phyloP scores from a whole-genome alignment of 2,113 vertebrate species.

The Zingel zingel region DNA sequence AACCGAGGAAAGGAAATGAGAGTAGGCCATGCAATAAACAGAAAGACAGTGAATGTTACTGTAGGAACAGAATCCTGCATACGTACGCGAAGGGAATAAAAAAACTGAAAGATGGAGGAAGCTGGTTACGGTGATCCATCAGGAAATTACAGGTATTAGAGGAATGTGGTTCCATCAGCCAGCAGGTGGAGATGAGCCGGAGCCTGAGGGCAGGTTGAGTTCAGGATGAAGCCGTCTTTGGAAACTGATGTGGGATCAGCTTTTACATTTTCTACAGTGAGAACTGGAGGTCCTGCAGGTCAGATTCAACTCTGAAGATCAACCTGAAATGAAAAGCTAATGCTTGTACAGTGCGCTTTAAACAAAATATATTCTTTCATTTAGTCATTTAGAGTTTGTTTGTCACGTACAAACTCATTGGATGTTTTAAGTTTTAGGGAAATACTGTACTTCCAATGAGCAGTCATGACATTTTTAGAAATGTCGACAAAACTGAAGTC shows the following conservation, averaged over 20 bases:
- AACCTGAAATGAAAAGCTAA: not conserved
- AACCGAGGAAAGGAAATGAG: conserved; percentile 41
- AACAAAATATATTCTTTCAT: not conserved
- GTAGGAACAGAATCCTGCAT: not conserved
- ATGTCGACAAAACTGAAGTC: not conserved
- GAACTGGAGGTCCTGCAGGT: not conserved
- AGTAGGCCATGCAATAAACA: not conserved
- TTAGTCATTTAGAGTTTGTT: too few species aligned
- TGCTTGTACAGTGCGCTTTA: not conserved
- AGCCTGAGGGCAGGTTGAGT: not conserved
- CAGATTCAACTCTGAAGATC: not conserved
- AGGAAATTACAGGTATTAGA: conserved; percentile 58
- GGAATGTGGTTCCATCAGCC: conserved; percentile 28
- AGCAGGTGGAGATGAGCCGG: conserved; percentile 33
- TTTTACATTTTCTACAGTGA: conserved; percentile 11
- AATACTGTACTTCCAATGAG: not conserved
- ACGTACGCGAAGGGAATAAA: not conserved
- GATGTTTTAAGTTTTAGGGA: too few species aligned
- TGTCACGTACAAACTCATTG: too few species aligned
- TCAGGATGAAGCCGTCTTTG: not conserved
- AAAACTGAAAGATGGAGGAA: not conserved
- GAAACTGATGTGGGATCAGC: conserved; percentile 22
- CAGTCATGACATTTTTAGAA: not conserved
- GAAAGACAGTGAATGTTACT: not conserved
- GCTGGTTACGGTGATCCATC: conserved; percentile 10